Base-by-base conservation (phyloP, 1,140 invertebrate genomes). In the Bombus haemorrhoidalis region DNA sequence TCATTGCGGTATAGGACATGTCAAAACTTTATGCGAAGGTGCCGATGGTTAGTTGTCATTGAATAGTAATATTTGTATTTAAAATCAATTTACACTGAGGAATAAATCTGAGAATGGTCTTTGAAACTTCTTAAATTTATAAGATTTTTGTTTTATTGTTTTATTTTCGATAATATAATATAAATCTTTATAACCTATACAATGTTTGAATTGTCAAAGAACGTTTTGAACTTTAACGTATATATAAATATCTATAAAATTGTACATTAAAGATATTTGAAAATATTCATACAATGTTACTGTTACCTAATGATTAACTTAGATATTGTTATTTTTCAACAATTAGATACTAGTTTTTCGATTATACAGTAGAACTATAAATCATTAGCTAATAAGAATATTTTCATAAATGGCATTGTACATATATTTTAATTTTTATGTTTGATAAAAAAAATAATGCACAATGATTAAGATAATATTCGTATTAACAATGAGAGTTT, bases 1-100 rank as follows among this genome's bases (percentile, higher is more conserved):
- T 66, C 53, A 34, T 68, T 81, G 72, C 72, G 79, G 79, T 76
- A 85, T 86, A 81, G 82, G 92, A 91, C 87, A 92, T 93, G 93
- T 93, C 92, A 92, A 93, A 93, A 93, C 91, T 91, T 86, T 92
- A 90, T 93, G 92, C 92, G 93, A 92, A 93, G 91, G 87, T 90
- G 89, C 91, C 93, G 91, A 94, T 93, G 93, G 94, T 94, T 94
- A 94, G 93, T 93, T 91, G 86, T 91, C 89, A 85, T 87, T 85
- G 84, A 91, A 92, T 88, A 89, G 91, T 83, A 71, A 87, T 89
- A 87, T 88, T 87, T 71, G 37, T 66, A 68, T n/a, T 80, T 57
- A 73, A 68, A 81, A 74, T 80, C 25, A 62, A 53, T 84, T 85
- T 53, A 43, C n/a, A 39, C 28, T 39, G 13, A 85, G 22, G 1